Base-by-base conservation (phyloP, 1,140 invertebrate genomes). In the Neodiprion virginianus region DNA sequence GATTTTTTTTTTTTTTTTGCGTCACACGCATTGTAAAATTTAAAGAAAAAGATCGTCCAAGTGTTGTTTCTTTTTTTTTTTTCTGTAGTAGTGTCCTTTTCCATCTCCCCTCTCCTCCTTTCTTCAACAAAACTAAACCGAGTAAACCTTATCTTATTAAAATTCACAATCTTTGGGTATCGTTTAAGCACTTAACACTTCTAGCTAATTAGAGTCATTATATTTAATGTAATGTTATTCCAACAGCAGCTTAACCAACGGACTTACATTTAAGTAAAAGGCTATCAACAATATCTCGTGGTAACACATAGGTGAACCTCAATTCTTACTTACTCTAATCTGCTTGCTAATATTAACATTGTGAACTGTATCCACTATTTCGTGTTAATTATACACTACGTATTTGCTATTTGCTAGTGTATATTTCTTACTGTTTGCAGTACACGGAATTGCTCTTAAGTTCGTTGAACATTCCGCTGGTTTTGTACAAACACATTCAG, bases 191-290 rank as follows among this genome's bases (percentile, higher is more conserved):
- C 11, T 61, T 14, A 69, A 23, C 14, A 40, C 28, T 40, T 40
- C 28, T 40, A 40, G 28, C 28, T 40, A 40, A 47, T 69, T 47
- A 67, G 71, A 73, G 74, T 66, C 74, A 77, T 76, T 71, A 78
- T 75, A 78, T 77, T 82, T 84, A 87, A 87, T 82, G 77, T 71
- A 79, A 75, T 82, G 72, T 85, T 84, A 83, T 86, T 85, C 86
- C 84, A 87, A 85, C 86, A 86, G 83, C 82, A 84, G 86, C 85
- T 86, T 87, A 82, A 88, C 81, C 84, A 77, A 82, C 72, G 86
- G 86, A 88, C 75, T 85, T 84, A 80, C 80, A 81, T 84, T 86
- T 84, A 82, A 80, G 76, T 79, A 83, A 80, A 40, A 79, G 79
- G 79, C 85, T 82, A 83, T 82, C 84, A 79, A 80, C 80, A 81